Base-by-base conservation (phyloP, 1,140 invertebrate genomes). In the Drosophila truncata region DNA sequence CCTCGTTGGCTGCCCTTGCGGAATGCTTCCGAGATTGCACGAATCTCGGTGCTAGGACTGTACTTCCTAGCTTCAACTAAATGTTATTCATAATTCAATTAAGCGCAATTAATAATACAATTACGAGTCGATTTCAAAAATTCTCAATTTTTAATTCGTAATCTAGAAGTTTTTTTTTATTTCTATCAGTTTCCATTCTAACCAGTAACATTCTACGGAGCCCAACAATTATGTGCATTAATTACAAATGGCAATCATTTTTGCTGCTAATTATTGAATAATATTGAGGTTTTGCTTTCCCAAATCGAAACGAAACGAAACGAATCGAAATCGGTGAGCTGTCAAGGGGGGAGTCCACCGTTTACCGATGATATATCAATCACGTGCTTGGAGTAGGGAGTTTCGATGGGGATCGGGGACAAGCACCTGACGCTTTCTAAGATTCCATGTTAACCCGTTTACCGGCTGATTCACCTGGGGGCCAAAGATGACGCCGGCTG, bases 61-160 rank as follows among this genome's bases (percentile, higher is more conserved):
- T 33, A 37, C 62, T 81, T 81, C 80, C 79, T 88, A 80, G 62
- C 67, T 66, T 55, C 65, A 37, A 71, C 39, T 58, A 87, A 87
- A 80, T 78, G 82, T 63, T 78, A 88, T 88, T 88, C 84, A 88
- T 88, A 88, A 88, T 88, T 90, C 78, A 88, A 88, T 88, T 72
- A 90, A 83, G 69, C 80, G 67, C 78, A 88, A 88, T 88, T 88
- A 88, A 88, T 90, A 90, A 90, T 84, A 81, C 84, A 90, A 90
- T 88, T 88, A 86, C 78, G 74, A 86, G 82, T 87, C 76, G 70
- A 86, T 88, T 86, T 87, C 54, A 80, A 86, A 85, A 72, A 88
- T 86, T 79, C 78, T 79, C 59, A 75, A 44, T 71, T 62, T 66
- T 52, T 23, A 46, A 37, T 76, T 62, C 55, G 67, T 70, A 50